phyloP scores from a whole-genome alignment of 2,113 vertebrate genomes.

The Struthidea cinerea region DNA sequence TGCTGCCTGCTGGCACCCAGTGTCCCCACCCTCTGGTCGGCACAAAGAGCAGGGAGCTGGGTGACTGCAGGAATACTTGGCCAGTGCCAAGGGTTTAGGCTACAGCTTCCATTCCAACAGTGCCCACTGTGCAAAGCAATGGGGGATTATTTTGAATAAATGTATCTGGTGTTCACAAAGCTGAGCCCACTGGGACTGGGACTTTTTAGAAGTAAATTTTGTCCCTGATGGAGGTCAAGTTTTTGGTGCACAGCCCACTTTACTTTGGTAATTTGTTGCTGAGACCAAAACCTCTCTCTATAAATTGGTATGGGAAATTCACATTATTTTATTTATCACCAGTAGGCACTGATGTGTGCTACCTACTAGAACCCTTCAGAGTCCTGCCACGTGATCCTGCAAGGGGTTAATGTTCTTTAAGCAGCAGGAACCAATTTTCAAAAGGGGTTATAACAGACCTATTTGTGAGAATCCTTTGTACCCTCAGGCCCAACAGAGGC shows the following conservation, averaged over 20 bases:
- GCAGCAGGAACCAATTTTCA: neutral
- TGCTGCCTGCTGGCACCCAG: neutral
- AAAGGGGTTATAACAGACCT: neutral
- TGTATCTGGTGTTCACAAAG: neutral
- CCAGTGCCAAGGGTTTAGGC: neutral
- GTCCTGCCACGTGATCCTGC: neutral
- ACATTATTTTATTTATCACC: neutral
- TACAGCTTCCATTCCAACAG: neutral
- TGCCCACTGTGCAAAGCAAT: neutral
- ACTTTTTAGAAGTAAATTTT: neutral
- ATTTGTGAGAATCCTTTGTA: neutral
- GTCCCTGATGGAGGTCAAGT: neutral
- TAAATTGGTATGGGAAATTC: neutral
- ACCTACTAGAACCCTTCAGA: neutral
- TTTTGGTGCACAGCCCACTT: neutral
- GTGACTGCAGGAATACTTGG: neutral
- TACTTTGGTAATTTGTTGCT: neutral
- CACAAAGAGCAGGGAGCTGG: neutral
- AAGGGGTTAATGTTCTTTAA: neutral
- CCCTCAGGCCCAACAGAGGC: neutral
- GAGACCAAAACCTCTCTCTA: neutral
- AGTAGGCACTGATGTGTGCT: neutral
- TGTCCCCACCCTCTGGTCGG: neutral
- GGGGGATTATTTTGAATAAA: neutral
- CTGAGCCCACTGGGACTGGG: neutral